Evolutionary conservation across 2,113 vertebrate species (phyloP), one percentile per base, ranked within the genome.

Genomic region (Morone saxatilis): DNA sequence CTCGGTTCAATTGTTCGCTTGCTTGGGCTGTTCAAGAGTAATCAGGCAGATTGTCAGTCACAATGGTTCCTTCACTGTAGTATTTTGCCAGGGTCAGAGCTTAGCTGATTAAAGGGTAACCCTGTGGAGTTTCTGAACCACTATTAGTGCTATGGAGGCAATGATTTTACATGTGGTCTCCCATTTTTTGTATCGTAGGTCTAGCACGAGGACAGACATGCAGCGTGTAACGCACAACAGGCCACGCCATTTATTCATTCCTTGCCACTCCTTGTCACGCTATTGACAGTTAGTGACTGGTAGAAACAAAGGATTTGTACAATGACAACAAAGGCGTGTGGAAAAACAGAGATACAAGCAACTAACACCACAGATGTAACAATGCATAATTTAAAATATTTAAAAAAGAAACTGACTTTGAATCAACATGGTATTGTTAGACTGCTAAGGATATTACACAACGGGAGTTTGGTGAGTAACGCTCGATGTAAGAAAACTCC

Each of bases 1-100:
- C 7, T 7, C n/a, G 20, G n/a, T 70, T 65, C 25, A 75, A 71
- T 80, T 65, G 66, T 51, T n/a, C n/a, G n/a, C n/a, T n/a, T 16
- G 40, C n/a, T 59, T 41, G 50, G 17, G n/a, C 38, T 25, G 16
- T 36, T 22, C 13, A 10, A 9, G 19, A 56, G 45, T 5, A 68
- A 16, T 62, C 8, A 22, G 20, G 48, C 36, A 56, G n/a, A 16
- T 16, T 53, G 36, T 11, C 16, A 53, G 36, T 47, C 17, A 65
- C 4, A n/a, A 16, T n/a, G 6, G 7, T 45, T 47, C 19, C 13
- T 31, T 7, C 9, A 25, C 36, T 14, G 65, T 38, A 25, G 8
- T 3, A 50, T 47, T 47, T 1, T 31, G 31, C 31, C 31, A 47
- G 12, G 43, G 10, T 45, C 40, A 17, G 19, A 72, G 45, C 19